Conservation (phyloP, 2,113 vertebrate genomes). For the Burhinus bistriatus region DNA sequence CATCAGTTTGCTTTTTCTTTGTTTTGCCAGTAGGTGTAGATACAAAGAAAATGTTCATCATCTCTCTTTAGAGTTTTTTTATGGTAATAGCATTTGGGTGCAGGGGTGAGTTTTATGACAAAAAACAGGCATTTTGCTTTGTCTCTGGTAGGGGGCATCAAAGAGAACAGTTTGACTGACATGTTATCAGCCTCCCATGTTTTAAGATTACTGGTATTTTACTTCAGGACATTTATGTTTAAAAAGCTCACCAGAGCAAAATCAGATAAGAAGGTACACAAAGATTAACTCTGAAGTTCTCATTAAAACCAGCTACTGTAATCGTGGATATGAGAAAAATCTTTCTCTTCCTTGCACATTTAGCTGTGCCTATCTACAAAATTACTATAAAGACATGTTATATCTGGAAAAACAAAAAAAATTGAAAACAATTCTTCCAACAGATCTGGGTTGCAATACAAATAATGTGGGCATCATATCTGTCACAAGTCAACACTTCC, state of each 20-base stretch:
- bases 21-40: neutral
- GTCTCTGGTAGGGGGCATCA: neutral
- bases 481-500: neutral
- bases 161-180: neutral
- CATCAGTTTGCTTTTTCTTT: neutral
- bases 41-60: neutral
- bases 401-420: neutral
- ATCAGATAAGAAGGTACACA: slow-evolving; percentile 38
- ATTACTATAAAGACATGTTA: neutral
- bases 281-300: slow-evolving; percentile 62
- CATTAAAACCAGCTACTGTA: slow-evolving; percentile 54
- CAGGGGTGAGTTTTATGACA: neutral
- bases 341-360: neutral
- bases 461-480: neutral
- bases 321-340: slow-evolving; percentile 19
- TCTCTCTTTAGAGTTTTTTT: neutral
- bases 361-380: slow-evolving; percentile 24
- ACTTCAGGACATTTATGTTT: slow-evolving; percentile 48
- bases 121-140: slow-evolving; percentile 1
- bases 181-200: neutral
- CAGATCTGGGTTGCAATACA: neutral
- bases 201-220: slow-evolving; percentile 31
- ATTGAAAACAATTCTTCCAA: slow-evolving; percentile 2
- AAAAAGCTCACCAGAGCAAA: slow-evolving; percentile 44
- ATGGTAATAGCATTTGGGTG: neutral